Evolutionary conservation across 2,888 invertebrate species (phyloP).

Genomic region (Hedya salicella): DNA sequence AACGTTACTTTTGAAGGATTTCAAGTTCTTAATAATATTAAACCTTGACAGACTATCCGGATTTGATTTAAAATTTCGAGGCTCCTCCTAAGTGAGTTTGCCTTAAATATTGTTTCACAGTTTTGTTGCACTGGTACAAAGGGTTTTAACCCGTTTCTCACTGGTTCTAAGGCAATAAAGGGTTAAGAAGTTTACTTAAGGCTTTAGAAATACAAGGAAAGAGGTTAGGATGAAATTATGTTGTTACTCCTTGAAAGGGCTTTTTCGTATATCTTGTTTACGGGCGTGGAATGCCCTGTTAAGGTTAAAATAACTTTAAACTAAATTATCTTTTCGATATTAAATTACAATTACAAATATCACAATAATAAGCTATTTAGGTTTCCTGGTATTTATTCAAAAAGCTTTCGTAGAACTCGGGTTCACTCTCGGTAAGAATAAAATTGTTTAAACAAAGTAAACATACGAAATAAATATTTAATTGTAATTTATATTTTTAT

Average conservation of each 20-base stretch:
- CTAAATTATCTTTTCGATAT: too few species aligned
- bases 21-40: slow-evolving; percentile 22
- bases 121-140: not conserved
- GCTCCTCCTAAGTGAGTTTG: slow-evolving; percentile 27
- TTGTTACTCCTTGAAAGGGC: not conserved
- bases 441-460: too few species aligned
- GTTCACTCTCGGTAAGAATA: too few species aligned
- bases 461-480: too few species aligned
- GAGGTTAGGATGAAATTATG: slow-evolving; percentile 16
- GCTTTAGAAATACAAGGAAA: slow-evolving; percentile 18
- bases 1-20: slow-evolving; percentile 29
- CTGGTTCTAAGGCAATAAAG: slow-evolving; percentile 9
- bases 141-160: not conserved
- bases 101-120: slow-evolving; percentile 33
- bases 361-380: too few species aligned
- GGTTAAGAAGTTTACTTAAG: slow-evolving; percentile 23
- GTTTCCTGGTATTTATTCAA: too few species aligned
- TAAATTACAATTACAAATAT: too few species aligned
- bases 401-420: too few species aligned
- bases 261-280: slow-evolving; percentile 11
- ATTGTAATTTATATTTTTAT: too few species aligned
- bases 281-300: not conserved
- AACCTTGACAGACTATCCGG: not conserved
- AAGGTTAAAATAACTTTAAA: not conserved
- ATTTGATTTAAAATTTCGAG: slow-evolving; percentile 34